Evolutionary conservation across 2,888 invertebrate genomes (phyloP).

Genomic region (Chelonus formosanus): DNA sequence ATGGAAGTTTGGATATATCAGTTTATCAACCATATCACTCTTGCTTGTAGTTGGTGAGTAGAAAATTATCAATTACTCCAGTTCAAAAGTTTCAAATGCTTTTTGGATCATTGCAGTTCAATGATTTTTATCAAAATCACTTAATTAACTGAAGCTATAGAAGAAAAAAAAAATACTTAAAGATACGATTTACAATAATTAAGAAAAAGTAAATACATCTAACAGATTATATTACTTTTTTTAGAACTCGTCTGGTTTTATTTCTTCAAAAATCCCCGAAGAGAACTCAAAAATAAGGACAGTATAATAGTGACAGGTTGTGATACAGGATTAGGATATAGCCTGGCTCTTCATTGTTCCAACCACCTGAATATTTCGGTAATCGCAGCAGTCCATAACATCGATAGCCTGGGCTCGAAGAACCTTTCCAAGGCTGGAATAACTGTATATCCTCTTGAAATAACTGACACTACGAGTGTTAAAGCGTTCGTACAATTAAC

Average conservation of each 20-base stretch:
- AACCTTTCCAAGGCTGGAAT: conserved; percentile 65
- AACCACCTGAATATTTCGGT: conserved; percentile 69
- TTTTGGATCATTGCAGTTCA: too few relatives aligned
- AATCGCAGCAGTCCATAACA: conserved; percentile 77
- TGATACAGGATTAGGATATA: conserved; percentile 85
- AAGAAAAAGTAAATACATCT: too few relatives aligned
- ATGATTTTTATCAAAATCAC: too few relatives aligned
- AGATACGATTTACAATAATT: too few relatives aligned
- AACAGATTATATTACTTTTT: not conserved
- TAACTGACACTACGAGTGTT: conserved; percentile 72
- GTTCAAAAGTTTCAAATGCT: too few relatives aligned
- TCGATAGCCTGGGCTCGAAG: conserved; percentile 71
- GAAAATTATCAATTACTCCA: too few relatives aligned
- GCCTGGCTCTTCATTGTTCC: conserved; percentile 72
- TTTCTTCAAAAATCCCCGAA: not conserved
- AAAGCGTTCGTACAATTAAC: conserved; percentile 66
- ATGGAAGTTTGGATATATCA: too few relatives aligned
- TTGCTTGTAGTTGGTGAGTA: too few relatives aligned
- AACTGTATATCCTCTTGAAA: conserved; percentile 72
- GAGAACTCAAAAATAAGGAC: conserved; percentile 18
- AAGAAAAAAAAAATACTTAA: too few relatives aligned
- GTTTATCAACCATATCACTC: too few relatives aligned
- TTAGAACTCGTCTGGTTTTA: conserved; percentile 2
- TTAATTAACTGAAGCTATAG: too few relatives aligned
- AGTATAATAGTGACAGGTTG: conserved; percentile 78